phyloP scores from a whole-genome alignment of 2,113 vertebrate species.

The Grammomys dolichurus region DNA sequence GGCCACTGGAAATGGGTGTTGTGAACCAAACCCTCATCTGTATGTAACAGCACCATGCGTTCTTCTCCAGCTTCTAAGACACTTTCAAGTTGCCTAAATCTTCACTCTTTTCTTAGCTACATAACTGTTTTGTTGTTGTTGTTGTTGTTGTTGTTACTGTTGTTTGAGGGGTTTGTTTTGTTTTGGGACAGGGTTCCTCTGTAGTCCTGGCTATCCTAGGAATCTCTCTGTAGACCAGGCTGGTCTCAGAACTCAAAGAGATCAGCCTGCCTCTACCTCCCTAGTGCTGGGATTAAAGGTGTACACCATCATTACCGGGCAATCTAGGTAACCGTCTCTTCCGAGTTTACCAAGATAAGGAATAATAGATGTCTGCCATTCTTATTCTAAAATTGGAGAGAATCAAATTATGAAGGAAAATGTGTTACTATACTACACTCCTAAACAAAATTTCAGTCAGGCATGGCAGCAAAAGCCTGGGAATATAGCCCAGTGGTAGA shows the following conservation, averaged over 20 bases:
- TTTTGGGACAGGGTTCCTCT: neutral
- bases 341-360: conserved; percentile 52
- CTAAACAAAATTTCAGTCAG: neutral
- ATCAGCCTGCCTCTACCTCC: neutral
- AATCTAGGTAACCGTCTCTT: neutral
- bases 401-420: conserved; percentile 53
- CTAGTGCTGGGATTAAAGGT: neutral
- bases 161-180: neutral
- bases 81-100: conserved; percentile 57
- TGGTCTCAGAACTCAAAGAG: neutral
- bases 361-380: conserved; percentile 46
- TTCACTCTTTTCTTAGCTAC: conserved; percentile 49
- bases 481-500: neutral
- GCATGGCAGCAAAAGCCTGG: neutral
- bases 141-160: neutral
- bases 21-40: conserved; percentile 14
- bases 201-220: neutral
- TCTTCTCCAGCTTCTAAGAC: neutral
- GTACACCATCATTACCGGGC: rapidly evolving
- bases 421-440: neutral
- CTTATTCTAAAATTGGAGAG: conserved; percentile 52
- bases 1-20: neutral
- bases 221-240: neutral
- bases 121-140: neutral
- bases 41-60: neutral